Evolutionary conservation across 2,888 invertebrate species (phyloP), one percentile per base, ranked within the genome.

Genomic region (Drosophila paramelanica): DNA sequence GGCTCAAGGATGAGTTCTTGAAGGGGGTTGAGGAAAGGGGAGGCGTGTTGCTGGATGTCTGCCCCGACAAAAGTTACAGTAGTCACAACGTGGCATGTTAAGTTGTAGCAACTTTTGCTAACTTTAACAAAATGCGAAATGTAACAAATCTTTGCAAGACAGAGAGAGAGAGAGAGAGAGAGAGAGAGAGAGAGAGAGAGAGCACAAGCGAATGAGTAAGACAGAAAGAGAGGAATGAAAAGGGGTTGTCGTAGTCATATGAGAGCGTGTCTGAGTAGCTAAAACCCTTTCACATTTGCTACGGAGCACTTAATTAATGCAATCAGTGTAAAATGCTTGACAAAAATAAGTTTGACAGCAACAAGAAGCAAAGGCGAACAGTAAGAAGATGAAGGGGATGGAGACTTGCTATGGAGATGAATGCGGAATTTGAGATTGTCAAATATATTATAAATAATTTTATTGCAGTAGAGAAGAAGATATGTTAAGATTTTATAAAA

Each of bases 71-170:
- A 79, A 79, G 78, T 79, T 82, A 58, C 53, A 64, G 53, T 64
- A 79, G 64, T 77, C 69, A 69, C 73, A 81, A 67, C 73, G 73
- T 79, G 73, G 79, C 77, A 79, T 82, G 79, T 79, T 79, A 79
- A 79, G 80, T 80, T 79, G 64, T 47, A 56, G 64, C 59, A 79
- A 81, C 78, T 83, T 79, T 80, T 64, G 64, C 61, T 33, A 56
- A 70, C 69, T 70, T 70, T 73, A 73, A 67, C 73, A 58, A 61
- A 73, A 61, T 55, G 51, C 76, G 45, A 80, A 60, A 73, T 73
- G 67, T 65, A 27, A 45, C 81, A 77, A 79, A 80, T 83, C 79
- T 82, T 79, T 76, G 62, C 53, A 56, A 11, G 31, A 47, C 11
- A 53, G 25, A 17, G 20, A n/a, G 8, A 25, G n/a, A 25, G 17